These are phyloP conservation scores for Amphimallon solstitiale DNA, from an alignment of 2,888 invertebrate genomes.

Conservation along the genomic window DNA sequence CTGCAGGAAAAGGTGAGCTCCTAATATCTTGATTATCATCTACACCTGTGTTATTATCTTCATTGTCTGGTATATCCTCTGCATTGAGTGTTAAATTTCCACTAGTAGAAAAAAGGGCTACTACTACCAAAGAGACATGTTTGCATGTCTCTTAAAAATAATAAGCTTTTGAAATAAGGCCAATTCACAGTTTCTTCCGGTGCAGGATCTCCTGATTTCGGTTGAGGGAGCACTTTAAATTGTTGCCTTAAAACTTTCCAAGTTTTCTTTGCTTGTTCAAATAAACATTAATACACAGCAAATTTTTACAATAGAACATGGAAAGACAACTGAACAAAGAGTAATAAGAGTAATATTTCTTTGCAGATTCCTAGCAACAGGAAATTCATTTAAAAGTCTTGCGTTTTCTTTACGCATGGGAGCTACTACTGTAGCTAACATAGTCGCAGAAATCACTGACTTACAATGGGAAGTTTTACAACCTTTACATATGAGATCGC, in stretches of 20 bases:
- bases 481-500: not conserved
- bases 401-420: not conserved
- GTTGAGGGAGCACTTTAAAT: conserved; percentile 26
- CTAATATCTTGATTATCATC: too few species aligned
- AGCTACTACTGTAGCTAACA: too few species aligned
- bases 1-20: not conserved
- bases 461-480: conserved; percentile 1
- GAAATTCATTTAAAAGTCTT: not conserved
- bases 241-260: conserved; percentile 34
- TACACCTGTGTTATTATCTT: too few species aligned
- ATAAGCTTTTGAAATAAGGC: conserved; percentile 28
- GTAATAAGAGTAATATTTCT: not conserved
- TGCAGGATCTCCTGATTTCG: conserved; percentile 23
- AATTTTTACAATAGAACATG: not conserved
- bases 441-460: too few species aligned
- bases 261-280: conserved; percentile 10
- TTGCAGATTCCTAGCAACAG: not conserved
- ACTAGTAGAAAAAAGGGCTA: too few species aligned
- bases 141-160: conserved; percentile 33
- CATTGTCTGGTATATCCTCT: not conserved
- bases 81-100: conserved; percentile 5
- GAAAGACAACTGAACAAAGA: not conserved
- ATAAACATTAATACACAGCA: not conserved
- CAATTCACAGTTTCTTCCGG: conserved; percentile 18
- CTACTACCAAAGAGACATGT: too few species aligned